Evolutionary conservation across 2,113 vertebrate species (phyloP).

Genomic region (Perognathus longimembris): DNA sequence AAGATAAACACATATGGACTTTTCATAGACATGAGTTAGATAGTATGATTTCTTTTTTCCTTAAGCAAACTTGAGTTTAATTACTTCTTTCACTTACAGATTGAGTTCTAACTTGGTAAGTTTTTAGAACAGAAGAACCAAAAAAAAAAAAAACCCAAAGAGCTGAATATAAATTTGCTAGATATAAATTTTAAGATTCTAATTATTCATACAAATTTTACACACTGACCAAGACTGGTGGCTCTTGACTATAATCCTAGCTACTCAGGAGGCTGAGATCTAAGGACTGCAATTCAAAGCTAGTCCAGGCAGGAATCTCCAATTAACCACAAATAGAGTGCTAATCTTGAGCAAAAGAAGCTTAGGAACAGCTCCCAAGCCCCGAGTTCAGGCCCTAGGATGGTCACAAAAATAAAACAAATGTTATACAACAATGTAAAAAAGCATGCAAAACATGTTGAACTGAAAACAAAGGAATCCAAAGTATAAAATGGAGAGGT

Average conservation of each 20-base stretch:
- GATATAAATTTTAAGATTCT: not conserved
- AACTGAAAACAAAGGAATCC: constrained; percentile 34
- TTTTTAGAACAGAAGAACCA: not conserved
- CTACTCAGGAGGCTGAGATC: too few species aligned
- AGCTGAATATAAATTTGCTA: not conserved
- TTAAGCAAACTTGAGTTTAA: constrained; percentile 23
- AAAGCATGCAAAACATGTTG: not conserved
- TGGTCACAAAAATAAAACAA: too few species aligned
- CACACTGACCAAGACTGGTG: too few species aligned
- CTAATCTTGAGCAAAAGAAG: too few species aligned
- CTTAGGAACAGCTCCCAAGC: too few species aligned
- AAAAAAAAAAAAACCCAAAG: not conserved
- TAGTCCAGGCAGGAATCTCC: too few species aligned
- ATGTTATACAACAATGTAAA: not conserved
- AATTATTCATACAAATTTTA: constrained; percentile 25
- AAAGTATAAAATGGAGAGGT: not conserved
- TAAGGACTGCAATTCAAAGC: too few species aligned
- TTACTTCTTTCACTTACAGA: constrained; percentile 46
- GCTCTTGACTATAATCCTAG: too few species aligned
- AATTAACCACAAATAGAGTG: too few species aligned
- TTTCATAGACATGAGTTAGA: not conserved
- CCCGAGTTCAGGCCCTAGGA: too few species aligned
- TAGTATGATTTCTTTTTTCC: not conserved
- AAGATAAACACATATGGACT: not conserved
- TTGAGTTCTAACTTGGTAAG: not conserved